phyloP scores from a whole-genome alignment of 2,113 vertebrate species.

The Rana temporaria region DNA sequence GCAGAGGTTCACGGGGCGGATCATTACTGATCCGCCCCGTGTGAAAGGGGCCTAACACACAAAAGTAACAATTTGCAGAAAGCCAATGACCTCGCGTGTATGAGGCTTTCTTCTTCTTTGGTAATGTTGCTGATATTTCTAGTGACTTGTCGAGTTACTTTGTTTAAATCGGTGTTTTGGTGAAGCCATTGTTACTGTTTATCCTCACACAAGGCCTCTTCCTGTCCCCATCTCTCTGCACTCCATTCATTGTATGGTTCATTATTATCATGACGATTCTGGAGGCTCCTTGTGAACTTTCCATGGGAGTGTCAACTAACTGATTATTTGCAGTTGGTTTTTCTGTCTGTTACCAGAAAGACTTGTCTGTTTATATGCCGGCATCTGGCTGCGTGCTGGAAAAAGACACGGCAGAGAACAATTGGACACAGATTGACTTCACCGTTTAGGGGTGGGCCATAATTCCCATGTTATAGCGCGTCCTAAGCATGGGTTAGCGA shows the following conservation, averaged over 20 bases:
- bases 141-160: not conserved
- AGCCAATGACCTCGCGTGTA: not conserved
- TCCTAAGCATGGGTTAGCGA: too few relatives aligned
- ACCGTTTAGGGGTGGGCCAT: too few relatives aligned
- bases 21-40: too few relatives aligned
- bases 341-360: slow-evolving; percentile 66
- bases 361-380: slow-evolving; percentile 14
- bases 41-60: too few relatives aligned
- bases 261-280: slow-evolving; percentile 51
- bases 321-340: slow-evolving; percentile 59
- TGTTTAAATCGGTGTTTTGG: not conserved
- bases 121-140: not conserved
- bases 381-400: not conserved
- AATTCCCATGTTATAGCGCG: too few relatives aligned
- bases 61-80: too few relatives aligned
- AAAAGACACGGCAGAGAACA: too few relatives aligned
- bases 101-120: not conserved
- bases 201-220: slow-evolving; percentile 13
- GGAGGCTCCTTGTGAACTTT: slow-evolving; percentile 65
- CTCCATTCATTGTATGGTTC: slow-evolving; percentile 47
- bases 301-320: slow-evolving; percentile 60
- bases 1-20: too few relatives aligned
- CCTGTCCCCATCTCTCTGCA: not conserved
- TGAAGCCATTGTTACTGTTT: not conserved
- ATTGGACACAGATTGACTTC: too few relatives aligned